A percentile compares a stretch with the other conserved stretches of the same genome.
Conservation (phyloP, 2,888 invertebrate genomes). For the Orchesellides sinensis region DNA sequence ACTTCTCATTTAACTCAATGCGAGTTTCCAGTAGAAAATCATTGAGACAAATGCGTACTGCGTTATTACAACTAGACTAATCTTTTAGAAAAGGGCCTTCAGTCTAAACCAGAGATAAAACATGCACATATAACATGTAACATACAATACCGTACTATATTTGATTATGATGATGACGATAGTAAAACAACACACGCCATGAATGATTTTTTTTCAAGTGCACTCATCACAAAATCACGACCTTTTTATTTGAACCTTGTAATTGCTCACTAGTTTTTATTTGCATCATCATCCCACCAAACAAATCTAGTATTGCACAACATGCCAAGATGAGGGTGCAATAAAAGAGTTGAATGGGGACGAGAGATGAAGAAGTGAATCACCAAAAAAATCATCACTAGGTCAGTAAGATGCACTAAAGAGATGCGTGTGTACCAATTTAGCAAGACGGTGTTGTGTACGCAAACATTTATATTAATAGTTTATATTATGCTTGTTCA, state of each 20-base stretch:
- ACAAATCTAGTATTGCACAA: constrained; percentile 16
- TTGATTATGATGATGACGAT: neutral
- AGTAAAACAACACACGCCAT: neutral
- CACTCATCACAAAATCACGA: constrained; percentile 15
- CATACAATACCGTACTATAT: neutral
- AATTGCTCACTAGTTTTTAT: neutral
- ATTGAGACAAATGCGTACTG: neutral
- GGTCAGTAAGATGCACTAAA: constrained; percentile 20
- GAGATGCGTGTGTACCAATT: too few species aligned
- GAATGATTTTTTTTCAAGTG: constrained; percentile 6
- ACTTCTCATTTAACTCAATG: neutral
- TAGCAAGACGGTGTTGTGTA: neutral
- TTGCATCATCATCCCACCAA: constrained; percentile 16
- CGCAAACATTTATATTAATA: too few species aligned
- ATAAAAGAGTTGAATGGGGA: neutral
- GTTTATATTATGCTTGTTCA: constrained; percentile 31
- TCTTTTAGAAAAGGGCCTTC: constrained; percentile 14
- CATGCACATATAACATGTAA: neutral
- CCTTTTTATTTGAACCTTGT: neutral
- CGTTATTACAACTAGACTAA: neutral
- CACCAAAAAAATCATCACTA: constrained; percentile 21
- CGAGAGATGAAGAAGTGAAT: too few species aligned
- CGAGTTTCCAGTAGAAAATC: constrained; percentile 21
- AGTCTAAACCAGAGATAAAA: neutral
- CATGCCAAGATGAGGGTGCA: neutral